Base-by-base conservation (phyloP, 2,888 invertebrate genomes). In the Drosophila buzzatii region DNA sequence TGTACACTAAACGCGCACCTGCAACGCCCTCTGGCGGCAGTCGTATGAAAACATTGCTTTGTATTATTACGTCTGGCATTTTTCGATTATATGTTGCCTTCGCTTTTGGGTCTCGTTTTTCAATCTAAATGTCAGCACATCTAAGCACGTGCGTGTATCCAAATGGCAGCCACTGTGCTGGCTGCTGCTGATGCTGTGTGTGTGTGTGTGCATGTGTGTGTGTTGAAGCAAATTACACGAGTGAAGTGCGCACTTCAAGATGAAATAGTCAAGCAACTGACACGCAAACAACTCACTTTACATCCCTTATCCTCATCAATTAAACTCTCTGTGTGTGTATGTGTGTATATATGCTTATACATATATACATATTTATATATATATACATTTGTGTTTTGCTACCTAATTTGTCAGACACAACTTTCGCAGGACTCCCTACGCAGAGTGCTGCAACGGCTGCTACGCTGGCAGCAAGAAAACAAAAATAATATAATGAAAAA, bases 81-180 rank as follows among this genome's bases (percentile, higher is more conserved):
- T 83, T 79, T 81, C 87, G 85, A 83, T 81, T 81, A 87, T 76
- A 68, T 79, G 68, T 74, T 81, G 65, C 85, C 70, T 64, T 66
- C 81, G 87, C 75, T 81, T 81, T 78, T 44, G 70, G 75, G 69
- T 78, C 82, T 84, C 82, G 87, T 75, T 82, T 86, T 86, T 81
- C 83, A 86, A 83, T 83, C 73, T 82, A 87, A 87, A 87, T 85
- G 85, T 86, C 82, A 79, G 87, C 85, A 82, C 81, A 81, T 73
- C 58, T 76, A 71, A 75, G 70, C 62, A 71, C 72, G 72, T 80
- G 79, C 67, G 63, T 81, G 65, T 63, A 61, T 64, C 63, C 41
- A 78, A 78, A 83, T 73, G 70, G 60, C 62, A 53, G 78, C 68
- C 78, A 63, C 51, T 49, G 42, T 67, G 27, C 27, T 16, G 27